These are phyloP conservation scores for Dryobates pubescens DNA, from an alignment of 2,797 vertebrate genomes.

Conservation along the genomic window DNA sequence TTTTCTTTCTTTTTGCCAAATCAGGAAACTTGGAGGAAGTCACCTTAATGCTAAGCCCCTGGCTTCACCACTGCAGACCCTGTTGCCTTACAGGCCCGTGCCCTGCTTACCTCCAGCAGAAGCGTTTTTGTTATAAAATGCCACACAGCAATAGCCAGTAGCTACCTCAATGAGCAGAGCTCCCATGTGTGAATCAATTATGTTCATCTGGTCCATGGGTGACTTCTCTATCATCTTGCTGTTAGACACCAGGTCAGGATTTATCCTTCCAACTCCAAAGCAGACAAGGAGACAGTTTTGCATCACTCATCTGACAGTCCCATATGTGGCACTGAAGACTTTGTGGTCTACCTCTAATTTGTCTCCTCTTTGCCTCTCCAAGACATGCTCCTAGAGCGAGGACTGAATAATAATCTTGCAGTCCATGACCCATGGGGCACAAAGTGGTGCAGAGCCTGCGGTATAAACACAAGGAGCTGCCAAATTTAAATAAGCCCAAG, in stretches of 20 bases:
- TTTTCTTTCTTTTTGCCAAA: background rate
- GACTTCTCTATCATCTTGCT: background rate
- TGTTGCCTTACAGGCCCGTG: background rate
- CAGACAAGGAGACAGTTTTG: background rate
- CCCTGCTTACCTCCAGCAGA: background rate
- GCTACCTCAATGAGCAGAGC: background rate
- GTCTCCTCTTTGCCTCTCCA: background rate
- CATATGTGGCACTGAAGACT: background rate
- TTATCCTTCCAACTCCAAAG: background rate
- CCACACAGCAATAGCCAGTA: background rate
- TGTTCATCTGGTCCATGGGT: background rate
- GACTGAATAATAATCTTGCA: background rate
- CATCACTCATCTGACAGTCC: background rate
- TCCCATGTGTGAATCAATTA: background rate
- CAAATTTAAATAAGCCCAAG: slow-evolving; percentile 64
- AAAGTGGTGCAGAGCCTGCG: background rate
- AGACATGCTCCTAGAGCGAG: background rate
- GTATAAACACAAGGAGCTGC: slow-evolving; percentile 1
- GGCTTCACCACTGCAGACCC: background rate
- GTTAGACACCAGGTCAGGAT: background rate
- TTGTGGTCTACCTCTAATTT: background rate
- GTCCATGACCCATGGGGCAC: background rate
- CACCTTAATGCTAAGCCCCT: background rate
- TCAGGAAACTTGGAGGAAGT: background rate
- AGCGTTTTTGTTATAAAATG: background rate